Evolutionary conservation across 2,113 vertebrate genomes (phyloP), one percentile per base, ranked within the genome.

Genomic region (Vireo altiloquus): DNA sequence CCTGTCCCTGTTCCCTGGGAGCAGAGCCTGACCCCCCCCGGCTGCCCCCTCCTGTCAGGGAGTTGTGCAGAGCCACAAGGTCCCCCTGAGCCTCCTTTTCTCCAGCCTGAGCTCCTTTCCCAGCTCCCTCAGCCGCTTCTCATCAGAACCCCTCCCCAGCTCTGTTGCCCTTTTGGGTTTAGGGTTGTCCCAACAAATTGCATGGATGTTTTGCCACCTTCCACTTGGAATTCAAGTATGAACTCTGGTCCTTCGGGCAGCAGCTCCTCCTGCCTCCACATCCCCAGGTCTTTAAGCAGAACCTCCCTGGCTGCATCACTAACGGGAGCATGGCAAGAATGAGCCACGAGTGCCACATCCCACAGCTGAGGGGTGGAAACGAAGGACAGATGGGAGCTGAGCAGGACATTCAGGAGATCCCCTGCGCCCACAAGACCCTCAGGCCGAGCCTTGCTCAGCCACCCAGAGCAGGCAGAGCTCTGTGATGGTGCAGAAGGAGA

Each of bases 221-320:
- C 23, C 33, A 56, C 27, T 28, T 71, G 40, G 57, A 86, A 57
- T 46, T 40, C 28, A 60, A 50, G 20, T n/a, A 30, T 24, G 11
- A 83, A 59, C 46, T 74, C 56, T 28, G 19, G 12, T 18, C 40
- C 33, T 68, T 19, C 23, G 61, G 74, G 42, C 66, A 80, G 46
- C 63, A 65, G 5, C 60, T 76, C 35, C 50, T 84, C 47, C 54
- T 88, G 47, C 61, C 52, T 50, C 16, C 42, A 28, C 39, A 57
- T 3, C 44, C 33, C 35, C 60, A 28, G 9, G 13, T 75, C 33
- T 82, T 64, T 25, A 66, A 40, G 15, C 50, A 61, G 50, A 37
- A 57, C 15, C 56, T 42, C 30, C 31, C 13, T 0, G 7, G 54
- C 50, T n/a, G 19, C 19, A 11, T 4, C 47, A 65, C 0, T 0